phyloP scores from a whole-genome alignment of 1,140 invertebrate genomes.

The Dreissena polymorpha region DNA sequence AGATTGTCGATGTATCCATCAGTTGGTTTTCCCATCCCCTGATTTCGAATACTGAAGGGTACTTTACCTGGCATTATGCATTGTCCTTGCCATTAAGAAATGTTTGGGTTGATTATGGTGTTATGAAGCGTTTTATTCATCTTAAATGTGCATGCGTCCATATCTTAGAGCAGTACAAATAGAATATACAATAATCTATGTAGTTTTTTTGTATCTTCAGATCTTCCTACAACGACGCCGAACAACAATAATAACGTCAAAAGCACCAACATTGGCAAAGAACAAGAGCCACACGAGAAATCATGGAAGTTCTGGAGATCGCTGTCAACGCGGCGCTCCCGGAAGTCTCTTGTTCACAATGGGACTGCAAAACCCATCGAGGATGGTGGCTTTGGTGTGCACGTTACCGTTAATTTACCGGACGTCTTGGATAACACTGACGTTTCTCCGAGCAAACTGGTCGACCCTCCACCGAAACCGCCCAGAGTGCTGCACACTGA shows the following conservation, averaged over 20 bases:
- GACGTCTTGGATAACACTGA: slow-evolving; percentile 64
- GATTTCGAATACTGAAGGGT: too few species aligned
- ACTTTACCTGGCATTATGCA: too few species aligned
- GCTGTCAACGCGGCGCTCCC: slow-evolving; percentile 24
- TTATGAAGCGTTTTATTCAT: too few species aligned
- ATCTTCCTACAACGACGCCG: slow-evolving; percentile 26
- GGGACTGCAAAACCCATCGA: neutral
- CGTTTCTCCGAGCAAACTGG: slow-evolving; percentile 57
- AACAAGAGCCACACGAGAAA: neutral
- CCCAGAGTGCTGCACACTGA: slow-evolving; percentile 61
- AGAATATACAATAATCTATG: too few species aligned
- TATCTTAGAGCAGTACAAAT: too few species aligned
- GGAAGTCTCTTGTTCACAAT: neutral
- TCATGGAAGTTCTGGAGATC: slow-evolving; percentile 54
- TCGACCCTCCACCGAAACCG: slow-evolving; percentile 73
- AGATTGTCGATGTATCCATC: too few species aligned
- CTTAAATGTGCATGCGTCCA: too few species aligned
- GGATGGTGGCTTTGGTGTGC: neutral
- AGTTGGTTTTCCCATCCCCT: too few species aligned
- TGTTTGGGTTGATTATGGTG: too few species aligned
- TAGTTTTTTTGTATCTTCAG: slow-evolving; percentile 5
- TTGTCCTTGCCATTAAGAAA: too few species aligned
- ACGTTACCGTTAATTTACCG: slow-evolving; percentile 46
- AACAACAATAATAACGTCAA: slow-evolving; percentile 49
- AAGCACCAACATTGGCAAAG: neutral